These are phyloP conservation scores for Elgaria multicarinata DNA, from an alignment of 2,113 vertebrate species.

Conservation along the genomic window DNA sequence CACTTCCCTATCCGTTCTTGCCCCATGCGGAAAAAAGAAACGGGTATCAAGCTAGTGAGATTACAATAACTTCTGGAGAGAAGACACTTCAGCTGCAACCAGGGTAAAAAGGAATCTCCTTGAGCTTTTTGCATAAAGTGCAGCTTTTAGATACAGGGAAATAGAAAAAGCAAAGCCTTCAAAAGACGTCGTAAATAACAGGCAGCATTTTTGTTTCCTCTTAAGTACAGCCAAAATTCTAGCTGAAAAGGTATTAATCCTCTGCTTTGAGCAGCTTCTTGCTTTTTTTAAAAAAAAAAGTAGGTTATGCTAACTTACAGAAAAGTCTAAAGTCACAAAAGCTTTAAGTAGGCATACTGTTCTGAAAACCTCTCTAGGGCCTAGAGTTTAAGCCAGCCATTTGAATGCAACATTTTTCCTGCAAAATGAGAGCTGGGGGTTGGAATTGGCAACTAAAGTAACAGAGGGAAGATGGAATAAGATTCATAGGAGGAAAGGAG, in stretches of 20 bases:
- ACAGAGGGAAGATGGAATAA: neutral
- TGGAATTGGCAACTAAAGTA: neutral
- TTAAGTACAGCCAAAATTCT: neutral
- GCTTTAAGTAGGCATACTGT: neutral
- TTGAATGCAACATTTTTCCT: neutral
- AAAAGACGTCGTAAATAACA: neutral
- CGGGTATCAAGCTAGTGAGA: neutral
- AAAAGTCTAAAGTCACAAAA: conserved; percentile 1
- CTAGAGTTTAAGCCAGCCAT: neutral
- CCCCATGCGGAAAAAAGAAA: neutral
- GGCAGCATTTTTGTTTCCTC: neutral
- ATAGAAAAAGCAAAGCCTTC: neutral
- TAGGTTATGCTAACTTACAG: neutral
- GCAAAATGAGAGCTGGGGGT: neutral
- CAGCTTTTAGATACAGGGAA: neutral
- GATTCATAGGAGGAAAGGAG: neutral
- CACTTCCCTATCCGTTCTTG: neutral
- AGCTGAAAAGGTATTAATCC: neutral
- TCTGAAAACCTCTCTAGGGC: neutral
- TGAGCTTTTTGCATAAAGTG: neutral
- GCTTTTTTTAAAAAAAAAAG: neutral
- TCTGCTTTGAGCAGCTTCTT: neutral
- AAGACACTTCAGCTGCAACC: neutral
- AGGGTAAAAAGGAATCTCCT: neutral
- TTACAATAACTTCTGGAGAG: neutral